These are phyloP conservation scores for Axis porcinus DNA, from an alignment of 2,113 vertebrate genomes.

Conservation along the genomic window DNA sequence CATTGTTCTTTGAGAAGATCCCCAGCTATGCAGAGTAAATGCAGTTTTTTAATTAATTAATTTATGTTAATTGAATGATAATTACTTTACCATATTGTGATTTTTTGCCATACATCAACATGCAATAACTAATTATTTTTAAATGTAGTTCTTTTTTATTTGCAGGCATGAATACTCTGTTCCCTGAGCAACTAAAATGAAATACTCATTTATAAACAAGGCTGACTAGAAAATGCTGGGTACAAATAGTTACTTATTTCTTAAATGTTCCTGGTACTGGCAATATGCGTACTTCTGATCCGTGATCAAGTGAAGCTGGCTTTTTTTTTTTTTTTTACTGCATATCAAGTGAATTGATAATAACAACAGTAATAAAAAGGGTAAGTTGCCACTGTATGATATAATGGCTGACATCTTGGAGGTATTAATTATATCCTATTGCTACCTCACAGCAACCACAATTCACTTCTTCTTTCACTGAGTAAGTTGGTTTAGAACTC, in stretches of 20 bases:
- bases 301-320: neutral
- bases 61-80: neutral
- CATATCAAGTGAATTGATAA: neutral
- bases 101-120: neutral
- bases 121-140: neutral
- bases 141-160: neutral
- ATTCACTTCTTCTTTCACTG: neutral
- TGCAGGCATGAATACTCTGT: neutral
- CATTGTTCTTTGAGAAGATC: neutral
- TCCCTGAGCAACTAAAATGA: neutral
- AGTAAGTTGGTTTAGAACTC: neutral
- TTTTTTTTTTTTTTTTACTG: neutral
- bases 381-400: neutral
- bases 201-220: neutral
- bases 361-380: neutral
- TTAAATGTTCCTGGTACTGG: neutral
- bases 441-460: neutral
- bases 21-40: accelerated
- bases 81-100: neutral
- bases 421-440: neutral
- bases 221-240: neutral
- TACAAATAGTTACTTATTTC: neutral
- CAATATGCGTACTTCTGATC: neutral
- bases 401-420: neutral
- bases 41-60: neutral